Percentiles rank a stretch among this genome's conserved stretches.
phyloP scores from a whole-genome alignment of 1,140 invertebrate species.

The Aporrectodea caliginosa region DNA sequence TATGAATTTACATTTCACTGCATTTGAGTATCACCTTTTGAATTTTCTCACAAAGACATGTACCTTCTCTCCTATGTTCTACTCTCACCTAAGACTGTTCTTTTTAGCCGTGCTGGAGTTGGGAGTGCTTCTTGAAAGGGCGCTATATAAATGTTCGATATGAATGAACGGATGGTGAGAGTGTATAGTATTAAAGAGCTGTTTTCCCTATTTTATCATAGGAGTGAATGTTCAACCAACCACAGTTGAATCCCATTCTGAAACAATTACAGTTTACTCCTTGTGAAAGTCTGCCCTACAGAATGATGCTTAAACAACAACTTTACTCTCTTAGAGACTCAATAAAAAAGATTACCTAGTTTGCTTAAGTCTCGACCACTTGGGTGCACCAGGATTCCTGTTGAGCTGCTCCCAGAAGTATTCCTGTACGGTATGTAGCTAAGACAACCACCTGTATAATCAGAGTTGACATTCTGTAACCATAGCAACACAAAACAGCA shows the following conservation, averaged over 20 bases:
- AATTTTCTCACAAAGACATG: not conserved
- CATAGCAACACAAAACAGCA: not conserved
- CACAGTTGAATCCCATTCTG: too few relatives aligned
- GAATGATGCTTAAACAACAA: not conserved
- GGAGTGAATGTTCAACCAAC: too few relatives aligned
- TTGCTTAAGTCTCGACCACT: not conserved
- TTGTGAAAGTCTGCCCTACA: not conserved
- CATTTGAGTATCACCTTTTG: not conserved
- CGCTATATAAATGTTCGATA: too few relatives aligned
- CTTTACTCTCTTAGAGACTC: too few relatives aligned
- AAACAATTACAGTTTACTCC: too few relatives aligned
- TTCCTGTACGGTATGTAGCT: not conserved
- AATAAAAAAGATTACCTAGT: not conserved
- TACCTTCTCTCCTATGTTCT: not conserved
- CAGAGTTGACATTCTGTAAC: not conserved
- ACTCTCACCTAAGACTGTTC: too few relatives aligned
- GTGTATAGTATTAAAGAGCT: too few relatives aligned
- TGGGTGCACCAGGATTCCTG: not conserved
- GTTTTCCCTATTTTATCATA: too few relatives aligned
- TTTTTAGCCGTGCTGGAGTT: too few relatives aligned
- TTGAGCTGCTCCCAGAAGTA: not conserved
- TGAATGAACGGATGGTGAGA: too few relatives aligned
- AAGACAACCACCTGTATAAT: not conserved
- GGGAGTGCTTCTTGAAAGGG: too few relatives aligned
- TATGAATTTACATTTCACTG: too few relatives aligned